Evolutionary conservation across 2,797 vertebrate genomes (phyloP).

Genomic region (Urophycis tenuis): DNA sequence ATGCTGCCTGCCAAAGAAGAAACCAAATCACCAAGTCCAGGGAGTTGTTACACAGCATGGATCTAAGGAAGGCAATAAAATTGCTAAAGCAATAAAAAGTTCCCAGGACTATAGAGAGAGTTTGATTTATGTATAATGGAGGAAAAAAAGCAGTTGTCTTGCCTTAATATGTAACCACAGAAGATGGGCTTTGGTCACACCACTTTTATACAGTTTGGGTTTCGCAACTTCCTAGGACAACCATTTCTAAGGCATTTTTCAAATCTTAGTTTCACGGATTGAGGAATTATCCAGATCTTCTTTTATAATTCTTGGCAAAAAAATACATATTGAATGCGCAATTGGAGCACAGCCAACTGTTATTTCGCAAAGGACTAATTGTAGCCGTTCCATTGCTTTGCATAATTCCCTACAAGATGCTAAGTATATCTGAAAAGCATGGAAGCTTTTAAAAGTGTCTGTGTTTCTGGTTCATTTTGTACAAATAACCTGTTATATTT

Average conservation of each 20-base stretch:
- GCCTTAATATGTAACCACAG: neutral
- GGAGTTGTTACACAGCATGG: neutral
- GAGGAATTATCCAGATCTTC: neutral
- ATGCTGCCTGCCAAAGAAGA: neutral
- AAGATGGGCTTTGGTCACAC: neutral
- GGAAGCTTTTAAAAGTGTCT: neutral
- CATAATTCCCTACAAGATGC: neutral
- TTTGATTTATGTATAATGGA: neutral
- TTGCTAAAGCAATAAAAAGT: neutral
- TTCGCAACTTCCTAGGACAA: neutral
- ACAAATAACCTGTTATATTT: neutral
- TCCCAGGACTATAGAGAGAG: slow-evolving; percentile 1
- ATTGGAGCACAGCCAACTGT: neutral
- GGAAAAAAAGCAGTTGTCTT: neutral
- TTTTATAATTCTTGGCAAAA: no score
- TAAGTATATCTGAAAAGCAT: neutral
- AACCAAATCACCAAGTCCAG: neutral
- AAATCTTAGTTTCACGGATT: neutral
- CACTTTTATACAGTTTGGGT: neutral
- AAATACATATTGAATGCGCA: neutral
- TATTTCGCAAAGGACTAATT: neutral
- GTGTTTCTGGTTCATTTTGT: neutral
- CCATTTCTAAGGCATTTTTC: neutral
- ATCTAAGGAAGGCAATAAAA: neutral
- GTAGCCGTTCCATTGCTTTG: neutral